These are phyloP conservation scores for Phymatocera aterrima DNA, from an alignment of 2,888 invertebrate species.

Conservation along the genomic window DNA sequence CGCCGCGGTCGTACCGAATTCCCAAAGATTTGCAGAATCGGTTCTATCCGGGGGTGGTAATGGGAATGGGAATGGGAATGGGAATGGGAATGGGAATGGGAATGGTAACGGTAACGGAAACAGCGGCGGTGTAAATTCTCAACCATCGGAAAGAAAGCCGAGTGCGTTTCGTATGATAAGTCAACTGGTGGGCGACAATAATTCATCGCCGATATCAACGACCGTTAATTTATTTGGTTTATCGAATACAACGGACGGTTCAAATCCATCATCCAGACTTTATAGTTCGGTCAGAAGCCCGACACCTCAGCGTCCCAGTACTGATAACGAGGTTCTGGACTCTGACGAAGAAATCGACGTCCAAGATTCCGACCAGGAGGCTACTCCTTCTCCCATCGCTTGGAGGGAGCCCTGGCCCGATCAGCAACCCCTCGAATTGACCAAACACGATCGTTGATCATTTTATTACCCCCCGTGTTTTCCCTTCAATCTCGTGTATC, in stretches of 20 bases:
- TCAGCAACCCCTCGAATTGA: slow-evolving; percentile 82
- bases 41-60: slow-evolving; percentile 50
- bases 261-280: background rate
- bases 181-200: slow-evolving; percentile 68
- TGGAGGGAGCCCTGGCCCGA: slow-evolving; percentile 72
- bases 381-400: slow-evolving; percentile 72
- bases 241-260: slow-evolving; percentile 44
- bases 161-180: slow-evolving; percentile 73
- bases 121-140: slow-evolving; percentile 77
- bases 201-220: slow-evolving; percentile 59
- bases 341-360: slow-evolving; percentile 91
- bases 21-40: slow-evolving; percentile 29
- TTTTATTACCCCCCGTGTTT: background rate
- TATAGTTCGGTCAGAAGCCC: slow-evolving; percentile 69
- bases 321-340: slow-evolving; percentile 72
- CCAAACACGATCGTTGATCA: slow-evolving; percentile 82
- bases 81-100: no score
- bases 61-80: slow-evolving; percentile 45
- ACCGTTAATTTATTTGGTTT: slow-evolving; percentile 68
- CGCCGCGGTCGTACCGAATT: slow-evolving; percentile 71
- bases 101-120: slow-evolving; percentile 74
- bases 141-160: slow-evolving; percentile 65
- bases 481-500: background rate
- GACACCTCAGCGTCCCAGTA: slow-evolving; percentile 64
- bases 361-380: slow-evolving; percentile 85